Base-by-base conservation (phyloP, 2,113 vertebrate species). In the Nanorana parkeri region DNA sequence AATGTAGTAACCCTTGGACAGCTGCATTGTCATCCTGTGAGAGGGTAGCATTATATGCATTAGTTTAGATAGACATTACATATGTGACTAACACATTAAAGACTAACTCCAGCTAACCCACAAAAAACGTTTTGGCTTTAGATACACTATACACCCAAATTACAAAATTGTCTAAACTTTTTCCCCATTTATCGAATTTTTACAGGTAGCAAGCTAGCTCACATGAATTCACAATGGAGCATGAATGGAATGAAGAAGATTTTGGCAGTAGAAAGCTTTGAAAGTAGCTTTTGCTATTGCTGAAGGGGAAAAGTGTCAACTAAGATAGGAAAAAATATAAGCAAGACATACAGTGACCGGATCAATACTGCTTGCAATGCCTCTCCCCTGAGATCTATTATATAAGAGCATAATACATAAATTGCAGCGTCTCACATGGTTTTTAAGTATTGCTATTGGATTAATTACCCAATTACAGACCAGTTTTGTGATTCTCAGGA, bases 401-500 rank as follows among this genome's bases (percentile, higher is more conserved):
- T 58, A 73, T 24, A 17, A 67, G 80, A 81, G 66, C 66, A 8
- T n/a, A 51, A 41, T 75, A 82, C 63, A 82, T 75, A 82, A 82
- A 75, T 82, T 75, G 60, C 51, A 58, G 61, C 29, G 15, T 64
- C 51, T 56, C 69, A 75, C 21, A 28, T 75, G 71, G 51, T 21
- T 67, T 51, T 75, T 67, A 82, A 82, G 32, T 54, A 82, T 66
- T 17, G 28, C 80, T 60, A 75, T 64, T 75, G 71, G 80, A 82
- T 82, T 82, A 67, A 82, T 82, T 82, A 75, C 69, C 80, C 80
- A 75, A 67, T 82, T 82, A 82, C 75, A 19, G 23, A 67, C 29
- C 32, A 4, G n/a, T 65, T 75, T 75, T 74, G 28, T 17, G 7
- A 67, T 58, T 82, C 80, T 58, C 3, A 21, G 60, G 19, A 16